A percentile compares a stretch with the other conserved stretches of the same genome.
Evolutionary conservation across 2,113 vertebrate genomes (phyloP).

Genomic region (Nerophis ophidion): DNA sequence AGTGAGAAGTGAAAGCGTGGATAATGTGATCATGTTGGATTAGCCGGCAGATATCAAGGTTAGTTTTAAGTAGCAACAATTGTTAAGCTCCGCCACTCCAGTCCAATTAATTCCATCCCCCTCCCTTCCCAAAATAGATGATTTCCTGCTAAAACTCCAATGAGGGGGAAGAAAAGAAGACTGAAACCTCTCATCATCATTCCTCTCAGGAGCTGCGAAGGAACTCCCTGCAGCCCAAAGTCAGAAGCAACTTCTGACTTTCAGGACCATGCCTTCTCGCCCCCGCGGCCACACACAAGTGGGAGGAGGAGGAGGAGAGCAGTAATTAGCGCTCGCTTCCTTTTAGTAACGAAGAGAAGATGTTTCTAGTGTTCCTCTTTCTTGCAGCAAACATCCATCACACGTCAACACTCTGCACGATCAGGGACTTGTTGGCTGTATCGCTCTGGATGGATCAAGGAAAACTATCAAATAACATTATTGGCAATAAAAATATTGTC

Average conservation of each 20-base stretch:
- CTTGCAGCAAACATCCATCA: no score
- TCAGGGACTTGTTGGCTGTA: no score
- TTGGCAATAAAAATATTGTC: no score
- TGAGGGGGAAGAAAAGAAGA: background rate
- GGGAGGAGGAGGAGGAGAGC: background rate
- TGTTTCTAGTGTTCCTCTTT: no score
- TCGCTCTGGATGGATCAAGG: no score
- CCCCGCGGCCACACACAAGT: conserved; percentile 12
- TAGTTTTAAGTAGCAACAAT: background rate
- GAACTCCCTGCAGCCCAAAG: conserved; percentile 22
- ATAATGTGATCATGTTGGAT: conserved; percentile 9
- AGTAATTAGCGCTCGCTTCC: conserved; percentile 10
- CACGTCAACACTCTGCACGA: no score
- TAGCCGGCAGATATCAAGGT: conserved; percentile 4
- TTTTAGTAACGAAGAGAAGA: background rate
- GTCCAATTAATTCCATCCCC: conserved; percentile 1
- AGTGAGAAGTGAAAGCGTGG: conserved; percentile 11
- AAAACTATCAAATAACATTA: no score
- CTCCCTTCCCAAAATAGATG: conserved; percentile 10
- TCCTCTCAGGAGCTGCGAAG: conserved; percentile 6
- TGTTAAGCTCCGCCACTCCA: conserved; percentile 8
- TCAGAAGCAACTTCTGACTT: conserved; percentile 23
- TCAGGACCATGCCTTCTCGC: conserved; percentile 19
- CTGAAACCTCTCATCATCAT: conserved; percentile 6
- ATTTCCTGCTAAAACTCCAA: background rate